Base-by-base conservation (phyloP, 1,140 invertebrate species). In the Laupala kohalensis region DNA sequence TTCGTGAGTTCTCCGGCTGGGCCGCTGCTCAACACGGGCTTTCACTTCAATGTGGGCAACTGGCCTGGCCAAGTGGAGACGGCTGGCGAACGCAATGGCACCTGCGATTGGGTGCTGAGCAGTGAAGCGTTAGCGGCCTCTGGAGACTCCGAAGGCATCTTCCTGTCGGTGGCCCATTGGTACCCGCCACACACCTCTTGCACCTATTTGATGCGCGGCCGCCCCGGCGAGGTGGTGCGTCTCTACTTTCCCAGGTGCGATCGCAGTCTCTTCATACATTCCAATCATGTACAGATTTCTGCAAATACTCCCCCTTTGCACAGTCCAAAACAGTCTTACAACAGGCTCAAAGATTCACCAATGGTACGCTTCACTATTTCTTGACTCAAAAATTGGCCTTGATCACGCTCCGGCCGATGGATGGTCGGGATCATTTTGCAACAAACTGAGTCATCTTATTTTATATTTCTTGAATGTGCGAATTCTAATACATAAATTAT, bases 11-110 rank as follows among this genome's bases (percentile, higher is more conserved):
- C 94, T 3, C 88, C 91, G 37, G 93, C 94, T 73, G 91, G 93
- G 19, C 93, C 93, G 0, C 80, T 96, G 15, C 83, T 96, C 13
- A 95, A 94, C 78, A 95, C 93, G 0, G 93, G 93, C 0, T 96
- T 96, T 78, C 92, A 95, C 79, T 95, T 96, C 83, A 95, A 94
- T 81, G 93, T 95, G 25, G 93, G 92, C 67, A 94, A 93, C 79
- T 94, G 92, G 92, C 92, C 93, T 0, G 93, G 92, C 3, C 91
- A 94, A 78, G 91, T 94, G 69, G 91, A 95, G 75, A 92, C 92
- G 0, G 89, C 90, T 1, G 92, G 92, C 0, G 90, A 89, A 2
- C 87, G 88, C 74, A 92, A 93, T 71, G 92, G 90, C 6, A 92
- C 90, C 53, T 95, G 93, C 79, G 90, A 93, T 78, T 95, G 92